These are phyloP conservation scores for Phoxinus phoxinus DNA, from an alignment of 2,113 vertebrate genomes.

Conservation along the genomic window DNA sequence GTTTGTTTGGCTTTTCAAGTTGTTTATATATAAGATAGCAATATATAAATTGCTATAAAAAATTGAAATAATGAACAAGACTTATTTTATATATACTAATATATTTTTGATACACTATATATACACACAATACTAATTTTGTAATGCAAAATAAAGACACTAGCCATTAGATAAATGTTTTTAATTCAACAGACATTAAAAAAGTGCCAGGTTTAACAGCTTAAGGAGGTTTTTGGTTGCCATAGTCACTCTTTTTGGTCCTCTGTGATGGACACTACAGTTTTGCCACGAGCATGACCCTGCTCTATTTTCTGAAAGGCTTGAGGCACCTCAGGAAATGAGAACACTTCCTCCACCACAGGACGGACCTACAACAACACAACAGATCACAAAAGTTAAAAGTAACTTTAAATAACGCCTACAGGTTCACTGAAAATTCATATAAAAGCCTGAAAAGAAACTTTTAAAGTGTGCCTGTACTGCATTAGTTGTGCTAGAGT, in stretches of 20 bases:
- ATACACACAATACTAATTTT: neutral
- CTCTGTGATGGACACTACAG: slow-evolving; percentile 80
- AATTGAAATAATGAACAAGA: neutral
- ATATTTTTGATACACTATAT: too few relatives aligned
- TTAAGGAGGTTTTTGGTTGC: neutral
- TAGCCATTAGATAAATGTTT: neutral
- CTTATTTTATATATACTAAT: too few relatives aligned
- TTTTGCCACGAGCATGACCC: slow-evolving; percentile 94
- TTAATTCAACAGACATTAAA: neutral
- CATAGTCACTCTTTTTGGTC: slow-evolving; percentile 43
- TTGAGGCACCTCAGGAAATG: slow-evolving; percentile 88
- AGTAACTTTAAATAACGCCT: too few relatives aligned
- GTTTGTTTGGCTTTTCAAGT: neutral
- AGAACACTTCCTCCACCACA: slow-evolving; percentile 88
- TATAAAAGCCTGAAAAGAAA: neutral
- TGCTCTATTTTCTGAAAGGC: slow-evolving; percentile 89
- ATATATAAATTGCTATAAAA: too few relatives aligned
- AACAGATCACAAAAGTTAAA: slow-evolving; percentile 53
- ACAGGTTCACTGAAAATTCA: neutral
- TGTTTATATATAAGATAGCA: neutral
- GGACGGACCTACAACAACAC: slow-evolving; percentile 81
- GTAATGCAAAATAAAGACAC: slow-evolving; percentile 6
- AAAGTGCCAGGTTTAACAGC: neutral
- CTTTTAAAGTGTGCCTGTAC: neutral
- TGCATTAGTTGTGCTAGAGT: neutral